Evolutionary conservation across 35 echinoderm and acorn worm genomes (phyloP), one percentile per base, ranked within the genome.

Genomic region (Ophioderma brevispina): DNA sequence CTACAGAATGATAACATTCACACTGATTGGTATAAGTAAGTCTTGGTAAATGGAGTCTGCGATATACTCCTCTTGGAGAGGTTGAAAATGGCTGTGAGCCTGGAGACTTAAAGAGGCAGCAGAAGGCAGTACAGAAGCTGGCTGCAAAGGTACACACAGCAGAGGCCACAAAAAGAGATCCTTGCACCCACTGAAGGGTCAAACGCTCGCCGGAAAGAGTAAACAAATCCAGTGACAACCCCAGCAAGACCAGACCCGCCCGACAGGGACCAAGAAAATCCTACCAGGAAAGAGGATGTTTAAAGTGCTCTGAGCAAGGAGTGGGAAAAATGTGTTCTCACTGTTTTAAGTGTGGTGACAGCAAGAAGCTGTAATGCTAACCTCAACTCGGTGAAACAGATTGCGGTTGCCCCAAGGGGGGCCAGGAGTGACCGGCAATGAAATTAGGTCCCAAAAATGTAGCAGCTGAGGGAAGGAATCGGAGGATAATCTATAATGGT

Each of bases 311-410:
- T 33, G 32, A 39, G 0, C 32, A 81, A n/a, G 85, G 86, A 15
- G 59, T 23, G 25, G 84, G 82, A 0, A 33, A 49, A 4, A 0
- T 0, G 1, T 94, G 88, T 52, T 23, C 64, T 31, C 94, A 95
- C 43, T 95, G 93, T 77, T 95, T 84, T 31, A 34, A 56, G 78
- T 91, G 94, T 76, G 89, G 94, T 13, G 76, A 84, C 23, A 38
- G 88, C 91, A 17, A 32, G 77, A 3, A 85, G 91, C 18, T 92
- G 91, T 34, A 52, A 40, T 5, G 41, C n/a, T n/a, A n/a, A n/a
- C n/a, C n/a, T n/a, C 5, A 46, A 46, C 5, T 17, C 36, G 91
- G 84, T n/a, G 85, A 92, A 92, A 92, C 91, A 52, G 49, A 0
- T 13, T 21, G 17, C 13, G 85, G 84, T 78, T 52, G 55, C 91